phyloP scores from a whole-genome alignment of 2,113 vertebrate genomes.

The Callaeas wilsoni region DNA sequence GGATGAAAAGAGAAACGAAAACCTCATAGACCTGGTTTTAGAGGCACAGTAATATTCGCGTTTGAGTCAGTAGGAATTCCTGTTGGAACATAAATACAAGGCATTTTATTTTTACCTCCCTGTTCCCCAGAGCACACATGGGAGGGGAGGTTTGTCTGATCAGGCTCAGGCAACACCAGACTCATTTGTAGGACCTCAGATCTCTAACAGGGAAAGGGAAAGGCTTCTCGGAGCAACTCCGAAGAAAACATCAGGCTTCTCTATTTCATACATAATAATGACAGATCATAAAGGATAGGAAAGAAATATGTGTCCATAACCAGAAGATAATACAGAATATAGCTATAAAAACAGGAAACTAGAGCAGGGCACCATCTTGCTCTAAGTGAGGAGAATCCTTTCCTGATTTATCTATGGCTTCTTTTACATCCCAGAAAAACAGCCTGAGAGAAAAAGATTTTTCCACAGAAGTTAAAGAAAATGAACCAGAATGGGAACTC shows the following conservation, averaged over 20 bases:
- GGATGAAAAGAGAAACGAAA: background rate
- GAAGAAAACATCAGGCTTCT: background rate
- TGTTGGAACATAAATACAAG: background rate
- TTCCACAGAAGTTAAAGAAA: constrained; percentile 5
- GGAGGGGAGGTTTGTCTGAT: background rate
- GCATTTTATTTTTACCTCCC: constrained; percentile 26
- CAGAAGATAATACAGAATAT: background rate
- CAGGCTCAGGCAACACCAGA: background rate
- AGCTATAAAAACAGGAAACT: background rate
- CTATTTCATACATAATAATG: background rate
- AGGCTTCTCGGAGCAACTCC: background rate
- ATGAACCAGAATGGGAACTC: background rate
- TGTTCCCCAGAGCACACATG: background rate
- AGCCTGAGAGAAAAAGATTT: background rate
- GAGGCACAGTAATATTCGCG: background rate
- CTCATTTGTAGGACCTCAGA: background rate
- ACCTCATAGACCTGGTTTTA: background rate
- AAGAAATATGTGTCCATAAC: background rate
- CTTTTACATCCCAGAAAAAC: background rate
- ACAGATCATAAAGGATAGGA: background rate
- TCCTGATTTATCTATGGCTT: background rate
- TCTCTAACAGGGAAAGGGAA: background rate
- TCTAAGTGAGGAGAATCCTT: background rate
- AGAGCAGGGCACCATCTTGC: background rate
- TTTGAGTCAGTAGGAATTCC: background rate